Evolutionary conservation across 2,797 vertebrate genomes (phyloP).

Genomic region (Xerus rutilus): DNA sequence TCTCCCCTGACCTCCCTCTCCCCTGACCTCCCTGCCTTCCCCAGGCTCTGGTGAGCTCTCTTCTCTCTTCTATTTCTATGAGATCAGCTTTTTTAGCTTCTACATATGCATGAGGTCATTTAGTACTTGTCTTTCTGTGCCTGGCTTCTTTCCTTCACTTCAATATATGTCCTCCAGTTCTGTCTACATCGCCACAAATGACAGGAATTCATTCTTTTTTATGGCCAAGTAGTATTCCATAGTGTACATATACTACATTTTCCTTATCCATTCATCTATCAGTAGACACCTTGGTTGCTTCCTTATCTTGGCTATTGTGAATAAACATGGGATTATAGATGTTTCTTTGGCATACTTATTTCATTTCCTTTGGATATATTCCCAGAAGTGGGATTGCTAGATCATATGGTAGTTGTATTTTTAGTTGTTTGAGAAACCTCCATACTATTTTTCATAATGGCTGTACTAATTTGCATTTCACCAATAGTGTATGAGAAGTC

Average conservation of each 20-base stretch:
- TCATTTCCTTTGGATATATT: conserved; percentile 19
- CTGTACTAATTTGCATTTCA: not conserved
- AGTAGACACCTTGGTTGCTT: not conserved
- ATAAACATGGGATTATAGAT: not conserved
- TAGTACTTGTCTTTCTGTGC: not conserved
- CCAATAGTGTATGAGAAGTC: not conserved
- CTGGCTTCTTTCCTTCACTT: not conserved
- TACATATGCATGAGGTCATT: not conserved
- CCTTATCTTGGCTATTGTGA: not conserved
- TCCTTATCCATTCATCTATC: not conserved
- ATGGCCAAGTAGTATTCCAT: not conserved
- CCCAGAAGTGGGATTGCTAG: not conserved
- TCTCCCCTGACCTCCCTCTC: too few species aligned
- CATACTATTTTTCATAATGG: not conserved
- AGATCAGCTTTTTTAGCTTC: not conserved
- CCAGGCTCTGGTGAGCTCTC: not conserved
- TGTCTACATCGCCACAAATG: not conserved
- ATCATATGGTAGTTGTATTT: not conserved
- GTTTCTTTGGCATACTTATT: not conserved
- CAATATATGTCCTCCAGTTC: not conserved
- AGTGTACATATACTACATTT: not conserved
- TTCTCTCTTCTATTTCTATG: not conserved
- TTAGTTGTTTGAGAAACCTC: not conserved
- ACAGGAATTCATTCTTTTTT: not conserved
- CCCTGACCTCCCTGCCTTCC: not conserved